Evolutionary conservation across 2,888 invertebrate genomes (phyloP).

Genomic region (Miltochrista miniata): DNA sequence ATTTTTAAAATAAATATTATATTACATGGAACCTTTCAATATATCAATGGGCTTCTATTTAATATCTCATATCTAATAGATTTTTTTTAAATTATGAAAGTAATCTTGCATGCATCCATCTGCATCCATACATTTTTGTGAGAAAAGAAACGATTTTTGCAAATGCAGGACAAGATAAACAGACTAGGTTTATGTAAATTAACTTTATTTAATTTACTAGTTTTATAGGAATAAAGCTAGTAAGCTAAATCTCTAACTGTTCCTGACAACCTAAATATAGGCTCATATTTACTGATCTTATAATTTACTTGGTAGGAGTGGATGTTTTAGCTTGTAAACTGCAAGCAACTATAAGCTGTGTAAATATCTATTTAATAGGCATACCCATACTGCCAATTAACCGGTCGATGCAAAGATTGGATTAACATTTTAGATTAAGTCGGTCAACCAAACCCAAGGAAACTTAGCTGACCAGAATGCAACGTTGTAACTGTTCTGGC

Average conservation of each 20-base stretch:
- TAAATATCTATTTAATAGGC: constrained; percentile 41
- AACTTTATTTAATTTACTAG: too few species aligned
- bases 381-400: constrained; percentile 69
- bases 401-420: constrained; percentile 55
- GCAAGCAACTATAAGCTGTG: constrained; percentile 19
- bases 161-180: constrained; percentile 6
- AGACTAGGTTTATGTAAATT: constrained; percentile 13
- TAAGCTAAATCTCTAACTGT: constrained; percentile 22
- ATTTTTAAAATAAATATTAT: too few species aligned
- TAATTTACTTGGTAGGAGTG: constrained; percentile 13
- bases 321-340: constrained; percentile 20
- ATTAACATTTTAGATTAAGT: constrained; percentile 77
- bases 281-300: constrained; percentile 20
- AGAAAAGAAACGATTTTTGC: too few species aligned
- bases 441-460: constrained; percentile 48
- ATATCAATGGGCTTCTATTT: too few species aligned
- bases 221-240: too few species aligned
- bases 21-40: too few species aligned
- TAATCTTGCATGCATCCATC: too few species aligned
- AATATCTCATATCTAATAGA: too few species aligned
- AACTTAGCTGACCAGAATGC: constrained; percentile 24
- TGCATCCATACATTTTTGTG: too few species aligned
- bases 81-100: too few species aligned
- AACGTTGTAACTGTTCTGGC: constrained; percentile 44
- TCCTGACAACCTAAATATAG: constrained; percentile 14